Percentiles rank a stretch among this genome's conserved stretches.
phyloP scores from a whole-genome alignment of 2,888 invertebrate genomes.

The Dyspetes luteomarginatus region DNA sequence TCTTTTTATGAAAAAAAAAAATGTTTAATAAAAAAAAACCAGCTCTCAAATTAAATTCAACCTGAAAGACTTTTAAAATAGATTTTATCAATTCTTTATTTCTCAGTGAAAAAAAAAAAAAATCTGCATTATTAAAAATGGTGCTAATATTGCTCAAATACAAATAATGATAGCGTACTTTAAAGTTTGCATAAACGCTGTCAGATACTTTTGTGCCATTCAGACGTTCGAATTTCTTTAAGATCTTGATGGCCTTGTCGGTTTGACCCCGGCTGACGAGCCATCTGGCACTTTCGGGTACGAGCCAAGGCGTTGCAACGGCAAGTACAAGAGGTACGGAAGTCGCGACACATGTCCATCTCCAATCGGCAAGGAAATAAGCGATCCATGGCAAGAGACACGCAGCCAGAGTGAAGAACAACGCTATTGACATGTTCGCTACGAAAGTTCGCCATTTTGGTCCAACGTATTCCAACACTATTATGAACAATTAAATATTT shows the following conservation, averaged over 20 bases:
- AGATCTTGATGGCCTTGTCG: conserved; percentile 90
- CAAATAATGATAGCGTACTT: conserved; percentile 84
- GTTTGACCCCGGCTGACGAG: conserved; percentile 93
- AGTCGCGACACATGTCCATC: conserved; percentile 89
- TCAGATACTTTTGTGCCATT: conserved; percentile 91
- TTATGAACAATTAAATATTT: conserved; percentile 21
- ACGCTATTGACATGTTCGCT: conserved; percentile 95
- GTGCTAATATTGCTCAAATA: no score
- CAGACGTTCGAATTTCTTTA: conserved; percentile 91
- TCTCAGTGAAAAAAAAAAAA: no score
- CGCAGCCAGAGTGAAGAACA: conserved; percentile 93
- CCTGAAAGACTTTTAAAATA: no score
- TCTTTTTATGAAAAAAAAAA: no score
- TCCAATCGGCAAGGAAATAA: conserved; percentile 91
- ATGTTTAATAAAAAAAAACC: no score
- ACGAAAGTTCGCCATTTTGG: conserved; percentile 96
- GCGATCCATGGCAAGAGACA: conserved; percentile 94
- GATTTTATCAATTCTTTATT: no score
- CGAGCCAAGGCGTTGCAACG: conserved; percentile 89
- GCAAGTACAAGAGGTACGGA: conserved; percentile 91
- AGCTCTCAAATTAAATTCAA: no score
- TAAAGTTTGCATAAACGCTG: conserved; percentile 89
- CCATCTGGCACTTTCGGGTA: conserved; percentile 96
- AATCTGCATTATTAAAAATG: not conserved
- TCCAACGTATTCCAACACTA: conserved; percentile 94